A percentile compares a stretch with the other conserved stretches of the same genome.
phyloP scores from a whole-genome alignment of 2,888 invertebrate species.

The Mactromeris polynyma region DNA sequence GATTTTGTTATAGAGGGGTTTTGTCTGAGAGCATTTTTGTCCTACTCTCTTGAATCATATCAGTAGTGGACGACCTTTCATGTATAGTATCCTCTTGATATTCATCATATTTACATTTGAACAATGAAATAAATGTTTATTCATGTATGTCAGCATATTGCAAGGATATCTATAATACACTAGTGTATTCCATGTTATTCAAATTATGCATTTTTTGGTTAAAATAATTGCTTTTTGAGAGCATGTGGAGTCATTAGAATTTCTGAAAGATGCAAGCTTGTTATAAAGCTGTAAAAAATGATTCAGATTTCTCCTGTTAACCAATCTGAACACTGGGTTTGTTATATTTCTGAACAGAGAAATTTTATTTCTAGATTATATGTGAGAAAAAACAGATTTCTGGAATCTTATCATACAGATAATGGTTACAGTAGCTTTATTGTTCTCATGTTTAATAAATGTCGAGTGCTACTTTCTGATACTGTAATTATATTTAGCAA shows the following conservation, averaged over 20 bases:
- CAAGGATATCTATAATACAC: background rate
- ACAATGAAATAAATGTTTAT: background rate
- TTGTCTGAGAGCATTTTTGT: too few relatives aligned
- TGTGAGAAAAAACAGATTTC: background rate
- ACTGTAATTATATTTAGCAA: background rate
- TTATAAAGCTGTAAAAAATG: background rate
- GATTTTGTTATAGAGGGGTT: too few relatives aligned
- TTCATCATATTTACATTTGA: too few relatives aligned
- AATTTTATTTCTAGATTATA: conserved; percentile 8
- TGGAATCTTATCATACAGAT: background rate
- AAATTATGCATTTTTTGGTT: background rate
- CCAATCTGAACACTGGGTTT: background rate
- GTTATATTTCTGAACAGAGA: background rate
- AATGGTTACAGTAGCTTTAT: background rate
- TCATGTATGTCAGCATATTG: background rate
- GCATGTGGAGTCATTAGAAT: background rate
- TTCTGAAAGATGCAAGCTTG: background rate
- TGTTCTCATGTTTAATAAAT: background rate
- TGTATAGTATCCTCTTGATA: too few relatives aligned
- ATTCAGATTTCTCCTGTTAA: background rate
- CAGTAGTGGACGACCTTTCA: too few relatives aligned
- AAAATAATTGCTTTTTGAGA: background rate
- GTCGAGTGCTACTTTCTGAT: background rate
- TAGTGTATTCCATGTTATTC: background rate
- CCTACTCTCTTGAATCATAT: too few relatives aligned